These are phyloP conservation scores for Serilophus lunatus DNA, from an alignment of 2,113 vertebrate genomes.

Conservation along the genomic window DNA sequence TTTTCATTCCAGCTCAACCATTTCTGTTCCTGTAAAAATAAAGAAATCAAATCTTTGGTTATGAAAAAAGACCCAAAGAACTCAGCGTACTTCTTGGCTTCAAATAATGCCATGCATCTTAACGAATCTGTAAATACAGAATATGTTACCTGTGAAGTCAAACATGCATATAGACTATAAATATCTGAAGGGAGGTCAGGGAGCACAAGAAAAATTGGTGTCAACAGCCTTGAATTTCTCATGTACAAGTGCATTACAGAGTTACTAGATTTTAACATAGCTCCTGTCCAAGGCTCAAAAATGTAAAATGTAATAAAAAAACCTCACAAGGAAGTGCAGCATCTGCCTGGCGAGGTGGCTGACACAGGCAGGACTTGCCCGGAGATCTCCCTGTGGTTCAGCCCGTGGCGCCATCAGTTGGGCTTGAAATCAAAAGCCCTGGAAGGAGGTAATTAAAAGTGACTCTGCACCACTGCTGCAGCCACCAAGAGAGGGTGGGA, in stretches of 20 bases:
- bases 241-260: neutral
- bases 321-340: conserved; percentile 34
- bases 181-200: neutral
- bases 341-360: conserved; percentile 48
- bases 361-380: conserved; percentile 27
- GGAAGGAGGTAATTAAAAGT: conserved; percentile 69
- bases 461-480: conserved; percentile 47
- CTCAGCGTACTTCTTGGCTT: neutral
- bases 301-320: neutral
- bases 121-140: neutral
- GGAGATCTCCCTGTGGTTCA: conserved; percentile 70
- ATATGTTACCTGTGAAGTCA: neutral
- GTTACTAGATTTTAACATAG: conserved; percentile 24
- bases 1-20: conserved; percentile 51
- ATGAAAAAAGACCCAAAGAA: neutral
- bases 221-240: neutral
- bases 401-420: conserved; percentile 74
- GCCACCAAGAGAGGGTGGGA: conserved; percentile 53
- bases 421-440: conserved; percentile 69
- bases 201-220: neutral
- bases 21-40: conserved; percentile 44
- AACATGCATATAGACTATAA: neutral
- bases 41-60: conserved; percentile 30
- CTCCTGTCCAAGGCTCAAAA: conserved; percentile 2
- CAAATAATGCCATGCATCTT: neutral